These are phyloP conservation scores for Meriones psammophilus DNA, from an alignment of 2,797 vertebrate genomes.

Conservation along the genomic window DNA sequence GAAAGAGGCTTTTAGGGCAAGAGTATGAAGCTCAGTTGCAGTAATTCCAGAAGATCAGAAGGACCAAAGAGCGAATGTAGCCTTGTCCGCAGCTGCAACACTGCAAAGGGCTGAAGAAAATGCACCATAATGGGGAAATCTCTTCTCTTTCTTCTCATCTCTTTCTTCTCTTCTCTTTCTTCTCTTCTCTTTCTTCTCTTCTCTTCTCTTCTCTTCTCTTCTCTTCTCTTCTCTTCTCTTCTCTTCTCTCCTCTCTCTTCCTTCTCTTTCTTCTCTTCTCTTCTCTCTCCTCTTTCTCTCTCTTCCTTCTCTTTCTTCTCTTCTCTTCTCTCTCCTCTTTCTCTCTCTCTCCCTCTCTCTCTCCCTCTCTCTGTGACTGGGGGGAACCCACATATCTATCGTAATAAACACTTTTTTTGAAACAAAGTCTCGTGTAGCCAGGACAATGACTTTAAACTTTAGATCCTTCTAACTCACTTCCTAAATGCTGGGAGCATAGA, in stretches of 20 bases:
- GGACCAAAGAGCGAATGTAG: not conserved
- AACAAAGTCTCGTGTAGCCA: not conserved
- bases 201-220: no score
- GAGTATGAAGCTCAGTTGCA: not conserved
- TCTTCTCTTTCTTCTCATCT: no score
- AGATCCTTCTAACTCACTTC: not conserved
- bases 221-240: no score
- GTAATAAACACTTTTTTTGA: not conserved
- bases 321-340: not conserved
- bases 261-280: no score
- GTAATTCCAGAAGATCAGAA: constrained; percentile 23
- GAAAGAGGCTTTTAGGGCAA: constrained; percentile 11
- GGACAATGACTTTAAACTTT: not conserved
- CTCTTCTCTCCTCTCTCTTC: no score
- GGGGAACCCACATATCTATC: not conserved
- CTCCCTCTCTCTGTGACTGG: fast-evolving
- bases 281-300: no score
- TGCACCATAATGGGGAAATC: no score
- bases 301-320: no score
- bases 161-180: no score
- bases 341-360: no score
- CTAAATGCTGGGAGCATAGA: no score
- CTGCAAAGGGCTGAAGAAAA: not conserved
- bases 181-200: no score
- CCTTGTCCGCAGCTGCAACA: not conserved